Conservation (phyloP, 2,797 vertebrate species). For the Pipistrellus nathusii region DNA sequence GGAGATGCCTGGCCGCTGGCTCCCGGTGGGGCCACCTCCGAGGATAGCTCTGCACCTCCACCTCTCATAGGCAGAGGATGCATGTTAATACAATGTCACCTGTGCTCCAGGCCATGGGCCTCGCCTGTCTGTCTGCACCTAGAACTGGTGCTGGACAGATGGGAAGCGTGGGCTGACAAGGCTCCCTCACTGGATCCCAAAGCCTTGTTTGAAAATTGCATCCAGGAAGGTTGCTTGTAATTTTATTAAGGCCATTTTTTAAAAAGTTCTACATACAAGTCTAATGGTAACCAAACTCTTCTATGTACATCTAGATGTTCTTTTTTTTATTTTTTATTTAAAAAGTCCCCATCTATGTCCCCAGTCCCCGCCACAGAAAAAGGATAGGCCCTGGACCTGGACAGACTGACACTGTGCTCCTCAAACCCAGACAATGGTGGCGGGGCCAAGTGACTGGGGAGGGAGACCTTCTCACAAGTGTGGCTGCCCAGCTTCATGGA, state of each 20-base stretch:
- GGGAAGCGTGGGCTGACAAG: neutral
- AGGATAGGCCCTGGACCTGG: neutral
- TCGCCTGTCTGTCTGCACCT: neutral
- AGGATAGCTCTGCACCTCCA: neutral
- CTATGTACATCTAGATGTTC: constrained; percentile 69
- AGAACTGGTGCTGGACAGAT: neutral
- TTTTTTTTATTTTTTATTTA: neutral
- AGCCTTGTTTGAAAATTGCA: constrained; percentile 59
- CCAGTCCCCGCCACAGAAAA: neutral
- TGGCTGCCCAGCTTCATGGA: neutral
- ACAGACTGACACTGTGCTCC: neutral
- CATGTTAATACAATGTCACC: neutral
- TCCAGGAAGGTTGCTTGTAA: constrained; percentile 56
- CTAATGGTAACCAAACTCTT: constrained; percentile 75
- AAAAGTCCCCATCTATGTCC: neutral
- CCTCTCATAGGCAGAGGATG: neutral
- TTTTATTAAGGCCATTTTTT: constrained; percentile 86
- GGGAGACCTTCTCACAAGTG: neutral
- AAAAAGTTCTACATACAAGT: constrained; percentile 80
- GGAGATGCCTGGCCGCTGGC: neutral
- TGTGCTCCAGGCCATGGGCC: neutral
- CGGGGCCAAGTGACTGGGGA: neutral
- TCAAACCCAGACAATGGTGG: neutral
- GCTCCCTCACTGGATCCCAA: constrained; percentile 55
- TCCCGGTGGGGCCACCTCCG: neutral